Evolutionary conservation across 2,797 vertebrate genomes (phyloP).

Genomic region (Holocentrus rufus): DNA sequence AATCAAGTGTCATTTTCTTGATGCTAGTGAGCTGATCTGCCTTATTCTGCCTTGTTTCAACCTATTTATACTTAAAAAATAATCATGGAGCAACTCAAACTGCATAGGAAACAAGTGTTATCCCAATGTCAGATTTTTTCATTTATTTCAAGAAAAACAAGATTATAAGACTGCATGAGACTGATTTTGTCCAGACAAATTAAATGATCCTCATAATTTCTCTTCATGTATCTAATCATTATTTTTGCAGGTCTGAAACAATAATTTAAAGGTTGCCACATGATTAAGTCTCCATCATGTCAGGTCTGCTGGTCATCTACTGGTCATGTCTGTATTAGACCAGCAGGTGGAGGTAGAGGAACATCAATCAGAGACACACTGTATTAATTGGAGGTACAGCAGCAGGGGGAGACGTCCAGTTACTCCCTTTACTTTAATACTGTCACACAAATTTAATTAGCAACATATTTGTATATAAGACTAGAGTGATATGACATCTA

Average conservation of each 20-base stretch:
- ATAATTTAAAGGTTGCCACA: too few species aligned
- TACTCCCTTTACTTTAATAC: background rate
- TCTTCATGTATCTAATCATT: rapidly evolving
- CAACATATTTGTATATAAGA: background rate
- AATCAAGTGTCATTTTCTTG: too few species aligned
- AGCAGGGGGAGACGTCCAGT: background rate
- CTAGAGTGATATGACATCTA: background rate
- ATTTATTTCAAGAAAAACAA: too few species aligned
- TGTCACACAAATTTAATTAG: background rate
- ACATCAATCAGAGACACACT: background rate
- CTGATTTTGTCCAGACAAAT: too few species aligned
- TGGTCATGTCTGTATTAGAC: background rate
- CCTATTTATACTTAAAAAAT: too few species aligned
- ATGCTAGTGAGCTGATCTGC: too few species aligned
- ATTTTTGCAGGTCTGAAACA: background rate
- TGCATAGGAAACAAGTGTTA: too few species aligned
- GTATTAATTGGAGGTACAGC: background rate
- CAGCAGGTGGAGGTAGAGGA: slow-evolving; percentile 69
- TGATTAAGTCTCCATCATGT: background rate
- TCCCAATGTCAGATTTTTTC: too few species aligned
- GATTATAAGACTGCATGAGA: too few species aligned
- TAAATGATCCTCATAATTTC: background rate
- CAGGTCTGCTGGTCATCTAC: too few species aligned
- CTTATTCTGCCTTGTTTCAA: too few species aligned
- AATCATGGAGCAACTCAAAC: too few species aligned